These are phyloP conservation scores for Zenarchopterus dispar DNA, from an alignment of 2,797 vertebrate species.

Conservation along the genomic window DNA sequence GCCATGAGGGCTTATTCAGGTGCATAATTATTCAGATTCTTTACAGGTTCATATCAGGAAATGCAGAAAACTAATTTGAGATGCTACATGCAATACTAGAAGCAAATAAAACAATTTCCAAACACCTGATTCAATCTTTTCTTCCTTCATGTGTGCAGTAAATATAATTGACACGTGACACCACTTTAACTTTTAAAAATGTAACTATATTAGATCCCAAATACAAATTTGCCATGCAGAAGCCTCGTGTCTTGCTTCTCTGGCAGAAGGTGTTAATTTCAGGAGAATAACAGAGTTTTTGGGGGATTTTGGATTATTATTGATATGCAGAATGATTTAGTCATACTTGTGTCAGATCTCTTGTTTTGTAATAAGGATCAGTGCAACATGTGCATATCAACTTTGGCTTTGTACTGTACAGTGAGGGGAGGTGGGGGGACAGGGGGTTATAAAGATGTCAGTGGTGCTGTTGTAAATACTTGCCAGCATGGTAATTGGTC, in stretches of 20 bases:
- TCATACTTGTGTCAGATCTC: not conserved
- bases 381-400: not conserved
- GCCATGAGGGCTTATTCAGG: too few relatives aligned
- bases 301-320: not conserved
- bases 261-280: too few relatives aligned
- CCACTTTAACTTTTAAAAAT: not conserved
- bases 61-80: too few relatives aligned
- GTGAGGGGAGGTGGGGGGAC: too few relatives aligned
- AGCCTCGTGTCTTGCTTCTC: too few relatives aligned
- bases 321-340: not conserved
- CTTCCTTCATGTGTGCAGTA: not conserved
- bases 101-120: too few relatives aligned
- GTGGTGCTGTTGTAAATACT: not conserved
- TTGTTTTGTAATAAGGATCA: not conserved
- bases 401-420: not conserved
- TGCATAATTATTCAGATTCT: too few relatives aligned
- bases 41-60: too few relatives aligned
- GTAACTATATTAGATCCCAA: not conserved
- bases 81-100: too few relatives aligned
- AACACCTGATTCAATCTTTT: too few relatives aligned
- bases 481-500: not conserved
- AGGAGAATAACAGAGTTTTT: too few relatives aligned
- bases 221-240: too few relatives aligned
- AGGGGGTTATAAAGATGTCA: not conserved
- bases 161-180: not conserved